Conservation (phyloP, 1,140 invertebrate species). For the Wiebesia pumilae region DNA sequence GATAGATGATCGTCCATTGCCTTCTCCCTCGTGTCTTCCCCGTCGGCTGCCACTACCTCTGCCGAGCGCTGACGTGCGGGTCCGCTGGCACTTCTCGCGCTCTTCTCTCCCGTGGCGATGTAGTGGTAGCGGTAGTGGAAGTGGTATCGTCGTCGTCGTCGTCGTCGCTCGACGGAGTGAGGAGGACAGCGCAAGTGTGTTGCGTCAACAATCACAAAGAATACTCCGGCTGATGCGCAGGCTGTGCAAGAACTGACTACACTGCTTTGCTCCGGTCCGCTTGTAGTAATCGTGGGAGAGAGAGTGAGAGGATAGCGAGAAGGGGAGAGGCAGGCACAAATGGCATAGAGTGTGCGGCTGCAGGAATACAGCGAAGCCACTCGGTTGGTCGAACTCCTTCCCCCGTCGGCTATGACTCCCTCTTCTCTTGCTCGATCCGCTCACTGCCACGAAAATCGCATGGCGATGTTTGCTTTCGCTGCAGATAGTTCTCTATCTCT, state of each 20-base stretch:
- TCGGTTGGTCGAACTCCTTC: neutral
- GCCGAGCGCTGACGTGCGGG: neutral
- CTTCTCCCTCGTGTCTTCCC: neutral
- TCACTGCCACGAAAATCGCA: neutral
- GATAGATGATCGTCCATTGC: neutral
- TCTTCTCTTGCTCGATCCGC: neutral
- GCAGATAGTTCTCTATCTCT: neutral
- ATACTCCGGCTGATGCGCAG: neutral
- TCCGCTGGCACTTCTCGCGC: neutral
- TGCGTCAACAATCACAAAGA: neutral
- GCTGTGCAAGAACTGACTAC: neutral
- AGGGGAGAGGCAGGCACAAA: neutral
- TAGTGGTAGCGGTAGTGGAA: no score
- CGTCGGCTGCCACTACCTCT: no score
- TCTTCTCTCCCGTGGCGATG: no score
- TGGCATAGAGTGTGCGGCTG: neutral
- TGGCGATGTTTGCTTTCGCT: neutral
- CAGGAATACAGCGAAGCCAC: neutral
- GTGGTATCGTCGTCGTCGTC: no score
- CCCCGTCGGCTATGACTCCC: neutral
- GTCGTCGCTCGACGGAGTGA: neutral
- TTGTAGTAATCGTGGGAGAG: neutral
- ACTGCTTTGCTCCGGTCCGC: neutral
- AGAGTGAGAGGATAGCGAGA: neutral
- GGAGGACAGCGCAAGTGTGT: neutral